Percentiles rank a stretch among this genome's conserved stretches.
These are phyloP conservation scores for Drosophila auraria DNA, from an alignment of 1,140 invertebrate genomes.

Conservation along the genomic window DNA sequence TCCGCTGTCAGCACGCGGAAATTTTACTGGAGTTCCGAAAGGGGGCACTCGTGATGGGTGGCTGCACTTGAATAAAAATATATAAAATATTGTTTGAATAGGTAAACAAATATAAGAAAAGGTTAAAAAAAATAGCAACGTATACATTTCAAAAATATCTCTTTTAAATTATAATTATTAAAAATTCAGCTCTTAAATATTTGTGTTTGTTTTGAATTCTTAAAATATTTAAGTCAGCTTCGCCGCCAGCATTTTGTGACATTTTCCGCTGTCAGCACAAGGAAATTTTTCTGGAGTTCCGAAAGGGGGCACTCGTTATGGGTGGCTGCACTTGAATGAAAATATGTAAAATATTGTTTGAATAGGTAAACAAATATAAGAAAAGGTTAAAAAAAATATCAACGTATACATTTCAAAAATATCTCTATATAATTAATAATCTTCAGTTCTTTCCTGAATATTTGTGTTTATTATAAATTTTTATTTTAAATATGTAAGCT, in stretches of 20 bases:
- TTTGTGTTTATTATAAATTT: no score
- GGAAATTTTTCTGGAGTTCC: conserved; percentile 15
- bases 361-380: background rate
- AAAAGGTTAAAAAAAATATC: no score
- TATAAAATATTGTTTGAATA: background rate
- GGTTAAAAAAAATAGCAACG: no score
- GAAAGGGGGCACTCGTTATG: background rate
- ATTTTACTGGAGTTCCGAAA: conserved; percentile 6
- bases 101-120: background rate
- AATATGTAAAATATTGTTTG: background rate
- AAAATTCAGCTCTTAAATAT: no score
- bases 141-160: no score
- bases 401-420: no score
- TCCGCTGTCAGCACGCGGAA: conserved; percentile 50
- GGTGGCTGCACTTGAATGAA: conserved; percentile 16
- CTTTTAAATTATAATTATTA: no score
- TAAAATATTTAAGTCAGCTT: conserved; percentile 56
- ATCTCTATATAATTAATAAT: no score
- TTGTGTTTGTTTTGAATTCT: no score
- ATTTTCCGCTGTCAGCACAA: conserved; percentile 59
- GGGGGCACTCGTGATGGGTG: conserved; percentile 1
- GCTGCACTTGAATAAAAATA: conserved; percentile 13
- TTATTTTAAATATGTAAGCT: no score
- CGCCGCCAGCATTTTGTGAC: conserved; percentile 54
- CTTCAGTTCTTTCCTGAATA: no score